Evolutionary conservation across 2,113 vertebrate species (phyloP), one percentile per base, ranked within the genome.

Genomic region (Hemibates koningsi): DNA sequence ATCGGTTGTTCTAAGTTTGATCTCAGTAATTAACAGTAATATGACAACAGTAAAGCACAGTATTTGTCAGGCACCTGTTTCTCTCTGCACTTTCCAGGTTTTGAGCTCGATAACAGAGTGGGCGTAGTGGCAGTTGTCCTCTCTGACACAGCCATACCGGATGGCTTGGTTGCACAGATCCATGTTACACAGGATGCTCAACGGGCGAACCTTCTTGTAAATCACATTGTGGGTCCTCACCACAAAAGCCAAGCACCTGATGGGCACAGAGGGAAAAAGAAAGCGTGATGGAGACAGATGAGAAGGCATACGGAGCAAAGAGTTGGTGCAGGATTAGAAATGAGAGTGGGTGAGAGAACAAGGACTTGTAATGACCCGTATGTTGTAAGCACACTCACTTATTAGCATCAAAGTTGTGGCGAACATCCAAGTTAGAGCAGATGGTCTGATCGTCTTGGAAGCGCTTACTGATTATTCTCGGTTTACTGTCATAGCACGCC

Each of bases 51-150:
- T 32, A n/a, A 78, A 52, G 17, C 27, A 4, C 29, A 50, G 2
- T 12, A 78, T 52, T 34, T 13, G 45, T 52, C 73, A 78, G 17
- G 17, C 85, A 97, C 98, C 98, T 83, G 97, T 97, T 90, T 97
- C 95, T 13, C 95, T 96, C 96, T 99, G 98, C 90, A 99, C 95
- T 89, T 96, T 96, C 98, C 98, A 99, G 92, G 97, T 97, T 93
- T 98, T 97, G 81, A 99, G 98, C 92, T 99, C 98, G 1, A 99
- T 97, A 90, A 97, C 93, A 5, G 98, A 99, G 87, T 99, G 98
- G 90, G 98, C 98, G 0, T 97, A 97, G 90, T 93, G 94, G 93
- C 98, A 99, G 92, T 91, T 94, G 93, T 98, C 97, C 86, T 98
- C 97, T 0, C 95, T 95, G 83, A 96, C 95, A 95, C 98, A 99